A percentile compares a stretch with the other conserved stretches of the same genome.
Conservation (phyloP, 2,113 vertebrate genomes). For the Delphinapterus leucas region DNA sequence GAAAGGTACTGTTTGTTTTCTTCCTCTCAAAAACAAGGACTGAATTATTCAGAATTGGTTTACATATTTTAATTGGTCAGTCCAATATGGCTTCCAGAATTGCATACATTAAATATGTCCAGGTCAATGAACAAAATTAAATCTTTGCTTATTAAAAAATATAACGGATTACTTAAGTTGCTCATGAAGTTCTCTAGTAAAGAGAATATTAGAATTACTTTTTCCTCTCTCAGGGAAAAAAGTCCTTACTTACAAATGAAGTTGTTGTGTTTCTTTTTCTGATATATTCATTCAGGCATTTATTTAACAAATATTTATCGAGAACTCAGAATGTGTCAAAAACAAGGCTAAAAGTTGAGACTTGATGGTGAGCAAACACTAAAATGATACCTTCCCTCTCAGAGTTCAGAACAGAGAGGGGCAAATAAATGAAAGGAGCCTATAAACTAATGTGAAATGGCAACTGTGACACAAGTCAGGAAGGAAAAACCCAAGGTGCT, state of each 20-base stretch:
- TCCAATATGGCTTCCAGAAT: not conserved
- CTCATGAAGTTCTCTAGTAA: not conserved
- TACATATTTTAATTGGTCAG: not conserved
- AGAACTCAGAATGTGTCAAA: not conserved
- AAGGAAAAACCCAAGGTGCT: not conserved
- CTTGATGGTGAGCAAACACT: not conserved
- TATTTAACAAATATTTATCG: not conserved
- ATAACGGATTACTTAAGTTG: not conserved
- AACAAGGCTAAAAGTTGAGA: not conserved
- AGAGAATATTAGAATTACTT: not conserved
- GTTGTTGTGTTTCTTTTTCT: not conserved
- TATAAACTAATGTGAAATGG: not conserved
- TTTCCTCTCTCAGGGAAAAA: not conserved
- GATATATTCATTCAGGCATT: not conserved
- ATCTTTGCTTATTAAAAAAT: not conserved
- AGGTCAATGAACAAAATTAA: not conserved
- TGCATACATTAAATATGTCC: not conserved
- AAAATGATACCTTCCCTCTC: not conserved
- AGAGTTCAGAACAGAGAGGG: not conserved
- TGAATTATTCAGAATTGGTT: not conserved
- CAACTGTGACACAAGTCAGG: rapidly evolving
- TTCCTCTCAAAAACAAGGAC: not conserved
- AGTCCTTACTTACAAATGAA: not conserved
- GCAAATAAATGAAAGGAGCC: not conserved
- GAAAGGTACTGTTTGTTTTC: not conserved